These are phyloP conservation scores for Dynastes maya DNA, from an alignment of 2,888 invertebrate genomes.

Conservation along the genomic window DNA sequence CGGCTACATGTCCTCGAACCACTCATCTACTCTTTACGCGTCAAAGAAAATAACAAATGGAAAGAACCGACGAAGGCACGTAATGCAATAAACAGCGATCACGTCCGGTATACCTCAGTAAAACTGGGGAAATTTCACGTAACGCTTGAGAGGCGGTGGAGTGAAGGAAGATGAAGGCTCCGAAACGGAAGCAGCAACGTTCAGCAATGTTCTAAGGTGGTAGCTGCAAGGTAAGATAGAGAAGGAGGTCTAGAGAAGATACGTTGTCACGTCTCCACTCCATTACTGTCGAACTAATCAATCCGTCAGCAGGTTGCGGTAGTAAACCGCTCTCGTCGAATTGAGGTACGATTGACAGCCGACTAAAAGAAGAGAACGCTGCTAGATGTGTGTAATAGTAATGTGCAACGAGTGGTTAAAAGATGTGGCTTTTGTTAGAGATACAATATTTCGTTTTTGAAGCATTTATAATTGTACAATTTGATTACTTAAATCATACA, in stretches of 20 bases:
- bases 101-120: constrained; percentile 13
- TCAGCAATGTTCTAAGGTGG: background rate
- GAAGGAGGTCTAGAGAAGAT: background rate
- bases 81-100: constrained; percentile 28
- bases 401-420: too few relatives aligned
- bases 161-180: too few relatives aligned
- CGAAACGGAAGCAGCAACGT: background rate
- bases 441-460: too few relatives aligned
- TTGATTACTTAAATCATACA: too few relatives aligned
- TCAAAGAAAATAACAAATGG: constrained; percentile 30
- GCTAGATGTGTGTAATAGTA: too few relatives aligned
- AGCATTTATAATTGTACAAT: too few relatives aligned
- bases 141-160: too few relatives aligned
- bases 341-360: constrained; percentile 33
- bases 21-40: constrained; percentile 18
- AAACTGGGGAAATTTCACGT: background rate
- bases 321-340: constrained; percentile 54
- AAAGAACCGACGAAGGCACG: constrained; percentile 16
- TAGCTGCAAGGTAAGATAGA: background rate
- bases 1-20: background rate
- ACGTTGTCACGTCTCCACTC: constrained; percentile 57
- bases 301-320: constrained; percentile 60
- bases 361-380: too few relatives aligned
- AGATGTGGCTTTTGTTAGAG: too few relatives aligned
- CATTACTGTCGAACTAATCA: constrained; percentile 61